phyloP scores from a whole-genome alignment of 2,888 invertebrate species.

The Spatulosminthurus flaviceps region DNA sequence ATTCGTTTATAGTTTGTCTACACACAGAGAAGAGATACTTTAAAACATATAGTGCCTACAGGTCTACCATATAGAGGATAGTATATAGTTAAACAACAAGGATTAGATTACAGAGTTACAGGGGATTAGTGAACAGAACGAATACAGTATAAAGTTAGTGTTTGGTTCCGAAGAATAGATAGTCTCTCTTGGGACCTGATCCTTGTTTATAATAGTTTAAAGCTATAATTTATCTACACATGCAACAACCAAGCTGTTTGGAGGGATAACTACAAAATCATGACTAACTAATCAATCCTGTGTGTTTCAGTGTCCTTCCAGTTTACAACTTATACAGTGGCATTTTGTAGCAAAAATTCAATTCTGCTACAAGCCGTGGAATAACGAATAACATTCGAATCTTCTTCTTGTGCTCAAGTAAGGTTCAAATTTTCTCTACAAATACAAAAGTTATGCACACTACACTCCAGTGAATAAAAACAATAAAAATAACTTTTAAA shows the following conservation, averaged over 20 bases:
- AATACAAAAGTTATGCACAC: too few species aligned
- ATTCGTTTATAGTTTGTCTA: neutral
- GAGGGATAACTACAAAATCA: slow-evolving; percentile 18
- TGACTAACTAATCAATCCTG: slow-evolving; percentile 14
- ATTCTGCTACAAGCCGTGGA: neutral
- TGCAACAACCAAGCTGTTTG: slow-evolving; percentile 3
- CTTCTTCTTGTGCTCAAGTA: neutral
- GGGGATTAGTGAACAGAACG: slow-evolving; percentile 8
- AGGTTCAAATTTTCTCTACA: neutral
- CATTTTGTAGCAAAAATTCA: neutral
- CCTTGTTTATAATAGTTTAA: neutral
- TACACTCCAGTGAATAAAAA: neutral
- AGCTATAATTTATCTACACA: neutral
- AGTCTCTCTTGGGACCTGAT: slow-evolving; percentile 4
- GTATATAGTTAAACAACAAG: neutral
- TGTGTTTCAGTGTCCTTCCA: neutral
- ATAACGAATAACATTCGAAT: neutral
- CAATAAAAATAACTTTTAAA: neutral
- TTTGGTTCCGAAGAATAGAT: slow-evolving; percentile 4
- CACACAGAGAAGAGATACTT: too few species aligned
- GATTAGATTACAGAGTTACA: slow-evolving; percentile 6
- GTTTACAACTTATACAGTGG: neutral
- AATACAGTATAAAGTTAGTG: slow-evolving; percentile 5
- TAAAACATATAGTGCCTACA: too few species aligned
- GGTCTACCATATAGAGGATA: too few species aligned